phyloP scores from a whole-genome alignment of 2,797 vertebrate genomes.

The Peromyscus eremicus region DNA sequence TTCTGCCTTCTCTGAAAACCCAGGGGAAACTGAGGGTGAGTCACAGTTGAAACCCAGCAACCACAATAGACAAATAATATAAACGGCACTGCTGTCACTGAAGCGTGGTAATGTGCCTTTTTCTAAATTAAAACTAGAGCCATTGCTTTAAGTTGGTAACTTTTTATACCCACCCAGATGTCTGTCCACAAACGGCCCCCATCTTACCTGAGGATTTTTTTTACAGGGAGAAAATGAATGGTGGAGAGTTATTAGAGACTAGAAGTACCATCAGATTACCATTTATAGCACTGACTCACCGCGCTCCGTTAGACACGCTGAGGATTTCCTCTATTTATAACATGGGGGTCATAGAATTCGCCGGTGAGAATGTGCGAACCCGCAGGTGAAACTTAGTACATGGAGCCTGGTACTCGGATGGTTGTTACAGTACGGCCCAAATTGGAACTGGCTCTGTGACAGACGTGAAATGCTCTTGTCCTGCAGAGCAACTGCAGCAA shows the following conservation, averaged over 20 bases:
- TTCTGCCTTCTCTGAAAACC: background rate
- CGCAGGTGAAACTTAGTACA: constrained; percentile 49
- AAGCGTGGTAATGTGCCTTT: background rate
- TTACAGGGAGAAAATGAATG: background rate
- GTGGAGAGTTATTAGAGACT: background rate
- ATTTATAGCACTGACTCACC: constrained; percentile 61
- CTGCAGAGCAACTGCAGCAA: constrained; percentile 42
- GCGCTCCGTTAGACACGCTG: background rate
- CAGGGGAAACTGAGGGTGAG: background rate
- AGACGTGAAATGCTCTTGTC: constrained; percentile 58
- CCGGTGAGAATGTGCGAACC: constrained; percentile 39
- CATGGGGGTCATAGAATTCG: constrained; percentile 28
- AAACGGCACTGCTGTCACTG: background rate
- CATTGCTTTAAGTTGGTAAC: background rate
- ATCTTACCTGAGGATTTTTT: background rate
- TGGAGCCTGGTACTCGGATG: background rate
- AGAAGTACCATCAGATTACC: background rate
- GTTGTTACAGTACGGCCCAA: constrained; percentile 27
- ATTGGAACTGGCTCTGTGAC: constrained; percentile 55
- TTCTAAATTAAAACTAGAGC: background rate
- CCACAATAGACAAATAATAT: background rate
- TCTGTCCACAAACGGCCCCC: background rate
- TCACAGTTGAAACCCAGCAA: background rate
- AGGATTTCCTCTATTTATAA: constrained; percentile 66
- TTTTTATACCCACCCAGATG: background rate